A percentile compares a stretch with the other conserved stretches of the same genome.
Evolutionary conservation across 1,140 invertebrate genomes (phyloP).

Genomic region (Cheumatopsyche charites): DNA sequence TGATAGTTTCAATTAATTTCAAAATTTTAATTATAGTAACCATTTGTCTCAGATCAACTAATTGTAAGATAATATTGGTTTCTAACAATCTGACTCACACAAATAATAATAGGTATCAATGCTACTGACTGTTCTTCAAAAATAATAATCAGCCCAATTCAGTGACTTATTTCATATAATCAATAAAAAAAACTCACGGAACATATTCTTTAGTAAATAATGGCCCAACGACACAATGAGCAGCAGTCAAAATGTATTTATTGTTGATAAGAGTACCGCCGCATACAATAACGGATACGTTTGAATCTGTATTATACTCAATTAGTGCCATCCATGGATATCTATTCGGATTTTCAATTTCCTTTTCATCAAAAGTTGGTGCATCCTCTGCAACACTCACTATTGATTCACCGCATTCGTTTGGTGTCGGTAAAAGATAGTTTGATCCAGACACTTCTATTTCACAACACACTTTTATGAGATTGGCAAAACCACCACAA

Average conservation of each 20-base stretch:
- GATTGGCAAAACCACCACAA: not conserved
- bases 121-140: too few species aligned
- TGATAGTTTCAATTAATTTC: too few species aligned
- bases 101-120: too few species aligned
- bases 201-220: not conserved
- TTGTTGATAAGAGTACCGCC: too few species aligned
- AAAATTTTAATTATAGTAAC: too few species aligned
- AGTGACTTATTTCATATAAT: not conserved
- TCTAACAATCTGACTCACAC: too few species aligned
- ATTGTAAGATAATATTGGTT: too few species aligned
- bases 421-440: not conserved
- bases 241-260: too few species aligned
- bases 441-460: not conserved
- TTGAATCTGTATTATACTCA: not conserved
- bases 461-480: not conserved
- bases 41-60: too few species aligned
- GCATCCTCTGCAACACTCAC: not conserved
- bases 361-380: not conserved
- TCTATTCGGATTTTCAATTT: not conserved
- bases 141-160: not conserved
- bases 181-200: not conserved
- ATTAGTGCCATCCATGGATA: slow-evolving; percentile 2
- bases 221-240: not conserved
- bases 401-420: not conserved
- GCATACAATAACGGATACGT: not conserved